Evolutionary conservation across 2,797 vertebrate genomes (phyloP).

Genomic region (Esox masquinongy): DNA sequence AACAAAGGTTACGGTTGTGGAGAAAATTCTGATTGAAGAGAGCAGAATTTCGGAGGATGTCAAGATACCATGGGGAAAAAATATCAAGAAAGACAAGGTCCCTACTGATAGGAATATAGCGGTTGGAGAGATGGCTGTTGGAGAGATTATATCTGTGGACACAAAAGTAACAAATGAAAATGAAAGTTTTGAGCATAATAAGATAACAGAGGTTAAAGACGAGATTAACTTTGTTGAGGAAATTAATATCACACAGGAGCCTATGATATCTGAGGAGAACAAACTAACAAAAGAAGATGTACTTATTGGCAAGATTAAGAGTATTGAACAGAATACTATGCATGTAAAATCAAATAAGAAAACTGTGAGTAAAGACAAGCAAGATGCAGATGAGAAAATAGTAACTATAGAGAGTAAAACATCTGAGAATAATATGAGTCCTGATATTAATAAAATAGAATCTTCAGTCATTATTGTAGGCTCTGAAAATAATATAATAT

Average conservation of each 20-base stretch:
- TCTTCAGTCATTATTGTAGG: neutral
- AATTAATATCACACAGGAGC: neutral
- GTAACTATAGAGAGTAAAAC: neutral
- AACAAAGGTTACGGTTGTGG: neutral
- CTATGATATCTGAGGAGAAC: neutral
- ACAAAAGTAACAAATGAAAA: neutral
- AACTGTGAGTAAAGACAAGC: neutral
- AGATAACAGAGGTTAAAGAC: neutral
- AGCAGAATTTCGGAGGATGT: neutral
- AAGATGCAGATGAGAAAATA: neutral
- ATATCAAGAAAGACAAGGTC: neutral
- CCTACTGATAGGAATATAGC: neutral
- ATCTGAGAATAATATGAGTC: neutral
- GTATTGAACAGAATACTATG: neutral
- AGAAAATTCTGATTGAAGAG: constrained; percentile 4
- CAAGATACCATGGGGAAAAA: neutral
- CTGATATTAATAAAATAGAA: neutral
- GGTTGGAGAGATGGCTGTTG: neutral
- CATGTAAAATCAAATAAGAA: neutral
- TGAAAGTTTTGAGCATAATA: neutral
- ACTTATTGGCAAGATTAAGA: neutral
- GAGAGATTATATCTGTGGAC: neutral
- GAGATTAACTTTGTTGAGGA: neutral
- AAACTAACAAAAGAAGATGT: neutral
- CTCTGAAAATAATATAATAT: neutral